These are phyloP conservation scores for Caenorhabditis sinica DNA, from an alignment of 2,888 invertebrate species.

Conservation along the genomic window DNA sequence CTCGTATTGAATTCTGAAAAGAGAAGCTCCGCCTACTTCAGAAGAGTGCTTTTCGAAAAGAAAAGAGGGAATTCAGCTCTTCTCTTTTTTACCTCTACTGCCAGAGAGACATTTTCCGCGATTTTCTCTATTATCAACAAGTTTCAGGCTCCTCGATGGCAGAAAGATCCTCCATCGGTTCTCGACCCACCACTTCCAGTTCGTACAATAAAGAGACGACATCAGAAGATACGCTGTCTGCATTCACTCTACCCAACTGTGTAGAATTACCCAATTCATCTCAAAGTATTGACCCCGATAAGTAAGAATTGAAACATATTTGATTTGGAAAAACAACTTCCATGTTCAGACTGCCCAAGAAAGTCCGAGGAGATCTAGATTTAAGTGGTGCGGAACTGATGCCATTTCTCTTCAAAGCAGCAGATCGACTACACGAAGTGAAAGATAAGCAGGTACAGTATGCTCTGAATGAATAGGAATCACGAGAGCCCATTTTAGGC, in stretches of 20 bases:
- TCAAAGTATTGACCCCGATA: neutral
- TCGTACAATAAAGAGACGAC: slow-evolving; percentile 25
- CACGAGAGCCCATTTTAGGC: slow-evolving; percentile 59
- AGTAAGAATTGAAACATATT: neutral
- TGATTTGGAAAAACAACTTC: neutral
- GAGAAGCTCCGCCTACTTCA: neutral
- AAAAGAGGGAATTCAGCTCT: neutral
- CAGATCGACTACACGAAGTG: slow-evolving; percentile 62
- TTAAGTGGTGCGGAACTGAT: slow-evolving; percentile 74
- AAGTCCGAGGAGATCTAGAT: slow-evolving; percentile 78
- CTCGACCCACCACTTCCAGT: slow-evolving; percentile 24
- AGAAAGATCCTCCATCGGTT: neutral
- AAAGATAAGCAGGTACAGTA: slow-evolving; percentile 58
- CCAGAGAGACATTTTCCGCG: no score
- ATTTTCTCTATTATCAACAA: neutral
- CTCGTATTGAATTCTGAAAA: neutral
- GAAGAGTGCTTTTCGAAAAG: neutral
- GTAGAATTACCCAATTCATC: neutral
- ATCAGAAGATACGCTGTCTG: neutral
- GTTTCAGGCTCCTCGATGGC: slow-evolving; percentile 18
- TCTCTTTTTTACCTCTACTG: no score
- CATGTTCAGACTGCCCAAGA: slow-evolving; percentile 70
- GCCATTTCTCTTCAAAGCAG: slow-evolving; percentile 76
- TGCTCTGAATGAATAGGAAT: neutral
- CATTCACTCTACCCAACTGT: slow-evolving; percentile 36